These are phyloP conservation scores for Triplophysa dalaica DNA, from an alignment of 2,113 vertebrate species.

Conservation along the genomic window DNA sequence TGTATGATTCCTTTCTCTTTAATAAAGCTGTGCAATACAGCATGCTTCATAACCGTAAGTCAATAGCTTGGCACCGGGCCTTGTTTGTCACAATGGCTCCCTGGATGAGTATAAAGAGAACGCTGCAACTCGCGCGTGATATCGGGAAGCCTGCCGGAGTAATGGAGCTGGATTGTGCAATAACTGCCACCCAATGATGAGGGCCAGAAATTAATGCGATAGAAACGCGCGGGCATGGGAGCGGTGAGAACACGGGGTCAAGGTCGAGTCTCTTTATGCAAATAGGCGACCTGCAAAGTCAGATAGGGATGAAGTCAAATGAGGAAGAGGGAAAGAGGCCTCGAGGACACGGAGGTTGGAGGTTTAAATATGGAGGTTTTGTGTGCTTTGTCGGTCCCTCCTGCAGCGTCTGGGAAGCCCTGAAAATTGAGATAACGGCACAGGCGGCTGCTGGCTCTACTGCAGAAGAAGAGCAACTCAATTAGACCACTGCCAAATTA, in stretches of 20 bases:
- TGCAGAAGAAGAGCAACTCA: conserved; percentile 45
- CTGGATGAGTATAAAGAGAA: conserved; percentile 29
- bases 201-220: neutral
- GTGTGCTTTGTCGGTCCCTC: conserved; percentile 16
- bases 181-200: conserved; percentile 32
- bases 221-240: neutral
- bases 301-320: conserved; percentile 30
- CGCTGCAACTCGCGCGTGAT: neutral
- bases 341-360: conserved; percentile 31
- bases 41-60: conserved; percentile 30
- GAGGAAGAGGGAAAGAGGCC: conserved; percentile 20
- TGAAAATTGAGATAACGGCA: conserved; percentile 44
- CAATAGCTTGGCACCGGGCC: conserved; percentile 12
- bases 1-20: conserved; percentile 4
- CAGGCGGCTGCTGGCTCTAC: conserved; percentile 25
- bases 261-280: conserved; percentile 38
- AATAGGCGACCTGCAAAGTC: conserved; percentile 32
- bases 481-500: conserved; percentile 46
- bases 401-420: conserved; percentile 28
- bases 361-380: conserved; percentile 18
- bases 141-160: conserved; percentile 25
- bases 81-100: conserved; percentile 25
- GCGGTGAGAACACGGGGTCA: neutral
- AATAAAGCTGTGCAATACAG: conserved; percentile 13
- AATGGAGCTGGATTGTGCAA: conserved; percentile 43